A percentile compares a stretch with the other conserved stretches of the same genome.
phyloP scores from a whole-genome alignment of 2,797 vertebrate genomes.

The Allenopithecus nigroviridis region DNA sequence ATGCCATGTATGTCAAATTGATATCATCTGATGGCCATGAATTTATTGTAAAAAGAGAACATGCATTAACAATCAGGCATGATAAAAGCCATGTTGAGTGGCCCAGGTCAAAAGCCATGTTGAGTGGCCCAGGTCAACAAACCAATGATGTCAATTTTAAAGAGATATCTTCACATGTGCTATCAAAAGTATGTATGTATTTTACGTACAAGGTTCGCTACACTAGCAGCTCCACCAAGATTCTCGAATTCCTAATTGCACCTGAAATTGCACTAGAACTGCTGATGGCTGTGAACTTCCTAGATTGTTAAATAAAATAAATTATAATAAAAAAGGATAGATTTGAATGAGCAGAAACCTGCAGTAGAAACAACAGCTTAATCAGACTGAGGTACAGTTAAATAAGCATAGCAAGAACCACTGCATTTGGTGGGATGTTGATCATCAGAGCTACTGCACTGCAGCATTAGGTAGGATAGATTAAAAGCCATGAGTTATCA shows the following conservation, averaged over 20 bases:
- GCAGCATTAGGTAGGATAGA: too few relatives aligned
- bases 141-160: conserved; percentile 99
- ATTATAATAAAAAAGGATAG: conserved; percentile 84
- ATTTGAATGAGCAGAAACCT: neutral
- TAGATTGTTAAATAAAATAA: conserved; percentile 98
- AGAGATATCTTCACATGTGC: conserved; percentile 98
- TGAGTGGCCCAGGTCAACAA: conserved; percentile 73
- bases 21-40: too few relatives aligned
- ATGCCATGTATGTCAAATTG: too few relatives aligned
- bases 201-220: conserved; percentile 99
- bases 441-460: neutral
- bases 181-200: conserved; percentile 99
- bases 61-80: too few relatives aligned
- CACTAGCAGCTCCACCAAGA: conserved; percentile 99
- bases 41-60: too few relatives aligned
- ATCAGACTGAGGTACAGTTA: neutral
- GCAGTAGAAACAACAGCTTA: neutral
- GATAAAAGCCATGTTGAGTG: too few relatives aligned
- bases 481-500: neutral
- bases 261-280: conserved; percentile 99
- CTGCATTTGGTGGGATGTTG: too few relatives aligned
- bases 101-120: too few relatives aligned
- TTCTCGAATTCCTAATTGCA: conserved; percentile 98
- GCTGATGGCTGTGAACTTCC: conserved; percentile 99
- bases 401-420: neutral